Conservation (phyloP, 2,113 vertebrate genomes). For the Tyto alba region DNA sequence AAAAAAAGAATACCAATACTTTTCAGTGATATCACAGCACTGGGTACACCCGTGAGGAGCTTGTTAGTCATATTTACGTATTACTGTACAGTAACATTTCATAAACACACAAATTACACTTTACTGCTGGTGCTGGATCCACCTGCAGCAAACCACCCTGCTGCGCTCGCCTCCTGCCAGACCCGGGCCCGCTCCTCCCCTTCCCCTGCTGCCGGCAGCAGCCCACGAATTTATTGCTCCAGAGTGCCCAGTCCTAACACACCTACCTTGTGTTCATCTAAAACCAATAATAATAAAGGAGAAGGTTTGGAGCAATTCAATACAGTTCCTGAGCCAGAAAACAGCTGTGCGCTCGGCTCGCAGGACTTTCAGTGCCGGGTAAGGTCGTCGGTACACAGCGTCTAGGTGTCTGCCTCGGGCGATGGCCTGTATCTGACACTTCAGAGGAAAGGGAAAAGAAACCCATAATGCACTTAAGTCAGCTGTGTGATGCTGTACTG, state of each 20-base stretch:
- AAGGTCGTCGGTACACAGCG: neutral
- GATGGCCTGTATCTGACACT: neutral
- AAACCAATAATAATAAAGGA: neutral
- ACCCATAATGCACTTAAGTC: neutral
- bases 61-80: neutral
- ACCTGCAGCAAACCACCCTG: neutral
- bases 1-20: neutral
- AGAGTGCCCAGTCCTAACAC: neutral
- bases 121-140: neutral
- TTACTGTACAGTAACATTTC: neutral
- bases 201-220: neutral
- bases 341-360: fast-evolving
- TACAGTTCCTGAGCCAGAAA: neutral
- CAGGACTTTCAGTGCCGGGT: neutral
- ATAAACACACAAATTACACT: neutral
- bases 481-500: neutral
- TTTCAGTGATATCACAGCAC: neutral
- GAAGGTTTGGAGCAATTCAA: neutral
- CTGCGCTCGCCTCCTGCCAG: neutral
- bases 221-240: neutral
- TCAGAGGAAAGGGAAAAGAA: neutral
- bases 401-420: neutral
- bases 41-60: neutral
- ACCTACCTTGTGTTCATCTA: neutral
- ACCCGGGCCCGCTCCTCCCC: neutral